phyloP scores from a whole-genome alignment of 2,888 invertebrate species.

The Acutogordius australiensis region DNA sequence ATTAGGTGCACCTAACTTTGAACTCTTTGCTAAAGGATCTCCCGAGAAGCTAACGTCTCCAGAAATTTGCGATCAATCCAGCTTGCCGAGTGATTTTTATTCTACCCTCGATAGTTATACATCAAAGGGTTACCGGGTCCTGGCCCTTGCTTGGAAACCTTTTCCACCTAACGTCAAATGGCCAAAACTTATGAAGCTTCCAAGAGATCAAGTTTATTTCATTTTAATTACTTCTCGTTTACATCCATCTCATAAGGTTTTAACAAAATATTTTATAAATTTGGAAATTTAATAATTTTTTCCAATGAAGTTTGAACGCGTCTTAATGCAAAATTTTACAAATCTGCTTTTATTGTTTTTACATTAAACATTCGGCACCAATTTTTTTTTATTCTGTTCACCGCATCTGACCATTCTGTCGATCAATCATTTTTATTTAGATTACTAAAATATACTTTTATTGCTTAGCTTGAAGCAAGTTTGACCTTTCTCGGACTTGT shows the following conservation, averaged over 20 bases:
- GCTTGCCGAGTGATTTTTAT: conserved; percentile 27
- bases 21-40: conserved; percentile 30
- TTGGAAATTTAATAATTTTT: too few relatives aligned
- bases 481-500: conserved; percentile 29
- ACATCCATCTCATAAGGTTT: background rate
- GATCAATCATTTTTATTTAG: too few relatives aligned
- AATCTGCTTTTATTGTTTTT: background rate
- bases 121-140: conserved; percentile 28
- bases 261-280: background rate
- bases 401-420: too few relatives aligned
- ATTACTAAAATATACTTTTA: too few relatives aligned
- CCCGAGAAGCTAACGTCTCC: conserved; percentile 30
- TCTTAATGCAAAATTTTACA: background rate
- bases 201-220: conserved; percentile 4
- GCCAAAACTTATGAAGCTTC: conserved; percentile 21
- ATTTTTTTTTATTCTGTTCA: background rate
- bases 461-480: conserved; percentile 41
- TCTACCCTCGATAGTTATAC: conserved; percentile 27
- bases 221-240: background rate
- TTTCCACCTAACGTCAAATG: conserved; percentile 23
- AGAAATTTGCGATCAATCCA: conserved; percentile 26
- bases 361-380: background rate
- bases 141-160: conserved; percentile 27
- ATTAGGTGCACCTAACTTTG: conserved; percentile 22
- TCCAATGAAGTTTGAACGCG: too few relatives aligned